Conservation (phyloP, 2,797 vertebrate species). For the Sarcophilus harrisii region DNA sequence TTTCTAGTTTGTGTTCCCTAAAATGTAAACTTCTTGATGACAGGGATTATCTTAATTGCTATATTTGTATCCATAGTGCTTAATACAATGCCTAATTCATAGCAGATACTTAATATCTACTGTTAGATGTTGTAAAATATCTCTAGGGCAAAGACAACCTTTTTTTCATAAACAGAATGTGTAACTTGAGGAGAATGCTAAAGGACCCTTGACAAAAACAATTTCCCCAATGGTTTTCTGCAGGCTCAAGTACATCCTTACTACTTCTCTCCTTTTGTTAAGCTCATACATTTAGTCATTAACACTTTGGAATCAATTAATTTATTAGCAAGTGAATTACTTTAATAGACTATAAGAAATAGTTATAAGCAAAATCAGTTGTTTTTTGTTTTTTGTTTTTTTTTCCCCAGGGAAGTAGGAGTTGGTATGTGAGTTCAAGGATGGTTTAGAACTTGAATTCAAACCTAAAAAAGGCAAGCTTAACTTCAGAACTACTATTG, state of each 20-base stretch:
- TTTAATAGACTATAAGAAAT: not conserved
- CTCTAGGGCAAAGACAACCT: not conserved
- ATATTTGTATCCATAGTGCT: not conserved
- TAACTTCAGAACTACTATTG: not conserved
- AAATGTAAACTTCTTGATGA: not conserved
- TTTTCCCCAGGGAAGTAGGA: not conserved
- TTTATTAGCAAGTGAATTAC: not conserved
- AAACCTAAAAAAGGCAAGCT: not conserved
- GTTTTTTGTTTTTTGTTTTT: too few relatives aligned
- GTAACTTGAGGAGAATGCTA: not conserved
- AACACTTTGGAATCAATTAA: not conserved
- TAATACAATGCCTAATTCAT: not conserved
- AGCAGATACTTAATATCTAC: not conserved
- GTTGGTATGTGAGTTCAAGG: not conserved
- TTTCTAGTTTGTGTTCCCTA: not conserved
- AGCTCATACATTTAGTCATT: not conserved
- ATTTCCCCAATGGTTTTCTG: not conserved
- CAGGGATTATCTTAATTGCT: not conserved
- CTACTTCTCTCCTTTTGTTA: not conserved
- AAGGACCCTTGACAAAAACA: not conserved
- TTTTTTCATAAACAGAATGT: not conserved
- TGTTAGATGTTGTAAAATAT: not conserved
- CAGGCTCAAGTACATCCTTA: not conserved
- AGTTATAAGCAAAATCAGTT: not conserved
- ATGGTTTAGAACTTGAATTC: not conserved